Conservation (phyloP, 1,140 invertebrate genomes). For the Drosophila hydei region DNA sequence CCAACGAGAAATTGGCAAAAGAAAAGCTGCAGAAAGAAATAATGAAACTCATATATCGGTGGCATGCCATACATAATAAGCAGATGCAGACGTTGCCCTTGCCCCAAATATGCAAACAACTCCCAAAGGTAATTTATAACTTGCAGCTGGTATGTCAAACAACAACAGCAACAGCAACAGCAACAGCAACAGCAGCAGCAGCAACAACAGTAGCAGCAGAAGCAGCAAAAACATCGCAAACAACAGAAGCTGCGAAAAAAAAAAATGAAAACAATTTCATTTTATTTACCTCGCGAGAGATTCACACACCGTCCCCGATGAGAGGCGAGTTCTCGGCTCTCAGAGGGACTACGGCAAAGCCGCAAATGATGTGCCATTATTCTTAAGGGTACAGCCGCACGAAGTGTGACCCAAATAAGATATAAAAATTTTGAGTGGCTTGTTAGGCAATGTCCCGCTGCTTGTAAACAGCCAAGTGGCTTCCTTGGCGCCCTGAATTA, state of each 20-base stretch:
- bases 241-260: background rate
- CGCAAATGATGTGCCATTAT: conserved; percentile 81
- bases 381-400: conserved; percentile 75
- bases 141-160: conserved; percentile 56
- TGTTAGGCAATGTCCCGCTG: conserved; percentile 62
- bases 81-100: conserved; percentile 47
- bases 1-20: conserved; percentile 61
- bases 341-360: conserved; percentile 53
- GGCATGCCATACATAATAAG: conserved; percentile 8
- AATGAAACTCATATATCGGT: conserved; percentile 51
- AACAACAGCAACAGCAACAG: background rate
- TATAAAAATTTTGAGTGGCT: conserved; percentile 77
- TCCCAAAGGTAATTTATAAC: conserved; percentile 72
- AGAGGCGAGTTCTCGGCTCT: conserved; percentile 5
- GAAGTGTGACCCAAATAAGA: conserved; percentile 81
- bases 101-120: conserved; percentile 54
- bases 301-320: conserved; percentile 42
- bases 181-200: background rate
- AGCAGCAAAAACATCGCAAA: conserved; percentile 4
- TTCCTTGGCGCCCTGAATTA: conserved; percentile 57
- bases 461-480: conserved; percentile 56
- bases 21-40: conserved; percentile 27
- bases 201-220: background rate
- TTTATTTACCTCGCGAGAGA: conserved; percentile 79
- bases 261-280: conserved; percentile 76